These are phyloP conservation scores for Plebejus melissa DNA, from an alignment of 2,888 invertebrate species.

Conservation along the genomic window DNA sequence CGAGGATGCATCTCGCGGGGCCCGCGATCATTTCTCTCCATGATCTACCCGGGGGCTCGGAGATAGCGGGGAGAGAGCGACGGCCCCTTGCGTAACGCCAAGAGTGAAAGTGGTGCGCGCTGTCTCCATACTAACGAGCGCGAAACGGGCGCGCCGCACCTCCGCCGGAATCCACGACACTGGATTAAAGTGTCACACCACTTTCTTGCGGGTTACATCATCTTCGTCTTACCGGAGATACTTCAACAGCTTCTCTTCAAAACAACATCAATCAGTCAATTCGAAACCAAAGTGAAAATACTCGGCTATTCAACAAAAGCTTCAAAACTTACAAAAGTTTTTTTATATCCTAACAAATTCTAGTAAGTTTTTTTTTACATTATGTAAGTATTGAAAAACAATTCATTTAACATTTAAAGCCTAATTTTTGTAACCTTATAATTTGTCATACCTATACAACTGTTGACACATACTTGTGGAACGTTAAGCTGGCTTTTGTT, in stretches of 20 bases:
- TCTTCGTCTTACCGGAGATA: constrained; percentile 26
- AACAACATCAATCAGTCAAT: neutral
- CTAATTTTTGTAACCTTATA: neutral
- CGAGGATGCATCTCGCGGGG: constrained; percentile 66
- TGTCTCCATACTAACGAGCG: constrained; percentile 74
- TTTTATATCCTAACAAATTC: neutral
- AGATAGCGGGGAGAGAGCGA: constrained; percentile 50
- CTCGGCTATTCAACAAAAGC: neutral
- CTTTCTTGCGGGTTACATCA: constrained; percentile 61
- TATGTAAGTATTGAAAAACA: neutral
- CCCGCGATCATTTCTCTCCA: constrained; percentile 49
- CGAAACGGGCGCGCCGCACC: constrained; percentile 60
- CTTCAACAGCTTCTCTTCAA: neutral
- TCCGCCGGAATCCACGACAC: constrained; percentile 55
- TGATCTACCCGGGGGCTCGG: constrained; percentile 42
- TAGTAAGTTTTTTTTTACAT: neutral
- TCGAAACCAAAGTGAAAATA: neutral
- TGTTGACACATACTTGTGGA: neutral
- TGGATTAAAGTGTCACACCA: constrained; percentile 66
- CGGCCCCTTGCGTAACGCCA: constrained; percentile 67
- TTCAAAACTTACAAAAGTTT: neutral
- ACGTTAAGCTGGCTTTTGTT: neutral
- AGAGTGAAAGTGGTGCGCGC: constrained; percentile 74
- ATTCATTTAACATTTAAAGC: neutral
- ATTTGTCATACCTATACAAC: neutral